phyloP scores from a whole-genome alignment of 2,888 invertebrate species.

The Synanthedon tipuliformis region DNA sequence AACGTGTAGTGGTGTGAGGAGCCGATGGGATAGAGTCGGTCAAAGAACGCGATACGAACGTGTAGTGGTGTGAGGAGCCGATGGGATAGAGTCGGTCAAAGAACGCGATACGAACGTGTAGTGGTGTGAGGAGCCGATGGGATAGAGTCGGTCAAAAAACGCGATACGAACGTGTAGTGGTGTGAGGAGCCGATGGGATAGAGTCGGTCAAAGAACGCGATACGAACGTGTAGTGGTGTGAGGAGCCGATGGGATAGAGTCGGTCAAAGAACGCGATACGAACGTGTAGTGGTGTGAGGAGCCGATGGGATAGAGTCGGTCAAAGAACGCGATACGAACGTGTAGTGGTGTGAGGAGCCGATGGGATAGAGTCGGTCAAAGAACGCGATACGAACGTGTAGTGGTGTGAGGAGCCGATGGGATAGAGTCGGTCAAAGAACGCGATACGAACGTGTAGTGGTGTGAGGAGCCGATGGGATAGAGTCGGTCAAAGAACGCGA shows the following conservation, averaged over 20 bases:
- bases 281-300: conserved; percentile 40
- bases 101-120: conserved; percentile 29
- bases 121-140: conserved; percentile 28
- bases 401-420: conserved; percentile 28
- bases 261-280: conserved; percentile 16
- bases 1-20: conserved; percentile 40
- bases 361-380: conserved; percentile 41
- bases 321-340: conserved; percentile 25
- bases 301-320: conserved; percentile 36
- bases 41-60: conserved; percentile 25
- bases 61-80: conserved; percentile 31
- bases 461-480: conserved; percentile 35
- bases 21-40: conserved; percentile 34
- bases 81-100: conserved; percentile 41
- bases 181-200: conserved; percentile 35
- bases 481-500: conserved; percentile 18
- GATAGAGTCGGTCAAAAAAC: conserved; percentile 37
- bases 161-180: conserved; percentile 34
- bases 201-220: conserved; percentile 18
- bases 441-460: conserved; percentile 34
- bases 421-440: conserved; percentile 37
- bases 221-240: conserved; percentile 37
- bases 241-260: conserved; percentile 34
- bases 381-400: conserved; percentile 29
- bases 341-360: conserved; percentile 31